phyloP scores from a whole-genome alignment of 2,113 vertebrate species.

The Orientallactaga bullata region DNA sequence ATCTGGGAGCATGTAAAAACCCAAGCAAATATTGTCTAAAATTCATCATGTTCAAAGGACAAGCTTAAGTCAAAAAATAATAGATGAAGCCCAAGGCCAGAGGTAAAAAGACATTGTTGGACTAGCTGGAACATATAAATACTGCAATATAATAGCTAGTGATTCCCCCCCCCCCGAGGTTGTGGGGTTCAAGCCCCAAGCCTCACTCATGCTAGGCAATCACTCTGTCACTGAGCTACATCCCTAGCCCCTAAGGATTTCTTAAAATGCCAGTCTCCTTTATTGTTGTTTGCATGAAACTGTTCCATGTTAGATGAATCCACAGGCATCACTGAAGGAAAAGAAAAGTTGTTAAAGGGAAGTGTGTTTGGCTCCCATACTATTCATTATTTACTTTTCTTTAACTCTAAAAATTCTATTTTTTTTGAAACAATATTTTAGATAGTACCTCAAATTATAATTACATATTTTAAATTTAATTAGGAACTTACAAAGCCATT shows the following conservation, averaged over 20 bases:
- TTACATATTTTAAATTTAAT: not conserved
- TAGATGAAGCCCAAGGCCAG: not conserved
- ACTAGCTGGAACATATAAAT: not conserved
- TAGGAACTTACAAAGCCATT: conserved; percentile 47
- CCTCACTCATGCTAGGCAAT: not conserved
- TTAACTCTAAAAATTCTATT: conserved; percentile 31
- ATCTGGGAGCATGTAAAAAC: not conserved
- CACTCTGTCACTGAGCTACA: not conserved
- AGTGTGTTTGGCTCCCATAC: not conserved
- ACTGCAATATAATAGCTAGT: conserved; percentile 5
- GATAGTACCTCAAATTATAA: not conserved
- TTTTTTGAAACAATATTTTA: not conserved
- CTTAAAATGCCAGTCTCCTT: not conserved
- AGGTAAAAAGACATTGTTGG: not conserved
- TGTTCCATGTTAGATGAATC: not conserved
- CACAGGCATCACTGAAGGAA: not conserved
- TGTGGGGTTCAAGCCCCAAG: not conserved
- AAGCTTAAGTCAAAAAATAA: not conserved
- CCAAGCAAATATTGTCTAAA: not conserved
- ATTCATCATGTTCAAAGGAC: not conserved
- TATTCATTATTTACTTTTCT: conserved; percentile 28
- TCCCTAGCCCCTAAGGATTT: not conserved
- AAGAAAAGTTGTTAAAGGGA: conserved; percentile 3
- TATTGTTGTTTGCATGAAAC: conserved; percentile 3
- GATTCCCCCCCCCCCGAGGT: not conserved